These are phyloP conservation scores for Drosophila diplacantha DNA, from an alignment of 2,888 invertebrate genomes.

Conservation along the genomic window DNA sequence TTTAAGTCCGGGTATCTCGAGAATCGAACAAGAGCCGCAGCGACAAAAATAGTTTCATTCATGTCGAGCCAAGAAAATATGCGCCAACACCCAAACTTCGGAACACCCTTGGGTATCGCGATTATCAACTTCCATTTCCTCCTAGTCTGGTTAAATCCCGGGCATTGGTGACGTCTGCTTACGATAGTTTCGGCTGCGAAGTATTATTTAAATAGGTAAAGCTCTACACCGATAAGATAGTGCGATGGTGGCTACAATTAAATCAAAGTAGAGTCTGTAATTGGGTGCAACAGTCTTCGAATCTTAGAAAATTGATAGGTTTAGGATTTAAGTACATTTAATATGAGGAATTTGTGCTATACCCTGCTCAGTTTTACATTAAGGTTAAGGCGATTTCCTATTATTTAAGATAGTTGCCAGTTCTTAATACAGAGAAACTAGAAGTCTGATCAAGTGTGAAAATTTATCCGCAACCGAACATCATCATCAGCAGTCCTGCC, in stretches of 20 bases:
- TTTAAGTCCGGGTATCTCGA: slow-evolving; percentile 21
- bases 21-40: slow-evolving; percentile 33
- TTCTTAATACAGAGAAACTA: slow-evolving; percentile 6
- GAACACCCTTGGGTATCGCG: slow-evolving; percentile 21
- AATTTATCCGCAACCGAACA: slow-evolving; percentile 32
- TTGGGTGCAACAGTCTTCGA: not conserved
- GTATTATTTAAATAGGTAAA: slow-evolving; percentile 5
- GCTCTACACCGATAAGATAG: slow-evolving; percentile 24
- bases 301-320: not conserved
- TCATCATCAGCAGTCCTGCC: slow-evolving; percentile 46
- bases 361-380: too few relatives aligned
- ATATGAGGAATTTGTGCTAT: too few relatives aligned
- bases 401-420: not conserved
- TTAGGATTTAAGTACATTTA: not conserved
- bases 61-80: slow-evolving; percentile 10
- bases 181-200: slow-evolving; percentile 5
- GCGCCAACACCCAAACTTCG: slow-evolving; percentile 1
- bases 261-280: slow-evolving; percentile 1
- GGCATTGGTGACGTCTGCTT: slow-evolving; percentile 5
- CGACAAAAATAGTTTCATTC: slow-evolving; percentile 31
- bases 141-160: slow-evolving; percentile 2
- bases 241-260: not conserved
- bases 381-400: too few relatives aligned
- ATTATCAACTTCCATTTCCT: slow-evolving; percentile 28
- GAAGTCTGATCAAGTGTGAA: not conserved